Percentiles rank a stretch among this genome's conserved stretches.
Evolutionary conservation across 2,113 vertebrate genomes (phyloP).

Genomic region (Paradoxurus hermaphroditus): DNA sequence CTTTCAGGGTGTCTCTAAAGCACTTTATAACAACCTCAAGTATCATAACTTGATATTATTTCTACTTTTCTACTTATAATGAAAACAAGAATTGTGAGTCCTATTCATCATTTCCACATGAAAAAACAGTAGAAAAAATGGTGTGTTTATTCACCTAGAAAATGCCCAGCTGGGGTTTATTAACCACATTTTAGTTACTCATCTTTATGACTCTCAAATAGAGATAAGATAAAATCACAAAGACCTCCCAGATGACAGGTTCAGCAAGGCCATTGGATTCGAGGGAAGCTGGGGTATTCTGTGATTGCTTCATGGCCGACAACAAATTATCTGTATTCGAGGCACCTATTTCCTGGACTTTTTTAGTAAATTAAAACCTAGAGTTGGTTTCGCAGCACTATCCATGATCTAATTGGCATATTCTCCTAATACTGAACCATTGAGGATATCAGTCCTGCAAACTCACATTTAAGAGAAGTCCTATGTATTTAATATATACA

Average conservation of each 20-base stretch:
- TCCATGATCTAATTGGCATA: background rate
- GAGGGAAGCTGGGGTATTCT: background rate
- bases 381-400: background rate
- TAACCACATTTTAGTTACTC: conserved; percentile 65
- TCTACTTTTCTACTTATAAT: conserved; percentile 75
- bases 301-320: background rate
- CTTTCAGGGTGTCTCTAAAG: conserved; percentile 73
- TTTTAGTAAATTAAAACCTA: background rate
- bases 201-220: conserved; percentile 64
- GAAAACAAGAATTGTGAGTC: conserved; percentile 66
- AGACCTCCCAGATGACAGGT: conserved; percentile 57
- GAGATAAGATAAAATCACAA: conserved; percentile 71
- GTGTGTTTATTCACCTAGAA: conserved; percentile 70
- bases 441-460: too few relatives aligned
- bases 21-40: conserved; percentile 67
- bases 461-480: background rate
- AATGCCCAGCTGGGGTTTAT: conserved; percentile 74
- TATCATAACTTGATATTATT: conserved; percentile 74
- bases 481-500: background rate
- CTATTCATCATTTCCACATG: conserved; percentile 75
- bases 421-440: background rate
- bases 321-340: background rate
- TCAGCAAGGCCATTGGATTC: background rate
- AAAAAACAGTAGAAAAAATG: conserved; percentile 67
- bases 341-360: background rate